Conservation (phyloP, 2,797 vertebrate genomes). For the Mastacembelus armatus region DNA sequence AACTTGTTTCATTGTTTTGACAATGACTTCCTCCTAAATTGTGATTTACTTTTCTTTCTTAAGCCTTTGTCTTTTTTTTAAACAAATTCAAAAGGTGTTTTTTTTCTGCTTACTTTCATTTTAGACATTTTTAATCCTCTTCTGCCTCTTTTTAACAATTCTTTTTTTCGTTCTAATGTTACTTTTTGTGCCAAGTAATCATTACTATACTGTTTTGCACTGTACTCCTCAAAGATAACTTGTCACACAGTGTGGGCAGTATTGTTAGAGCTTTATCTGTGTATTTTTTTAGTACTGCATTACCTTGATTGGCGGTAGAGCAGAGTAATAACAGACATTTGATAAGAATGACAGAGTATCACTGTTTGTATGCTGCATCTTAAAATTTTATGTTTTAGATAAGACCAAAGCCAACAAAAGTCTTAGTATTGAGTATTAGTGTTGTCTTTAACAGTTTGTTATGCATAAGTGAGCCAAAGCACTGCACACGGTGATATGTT, state of each 20-base stretch:
- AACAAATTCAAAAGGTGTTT: not conserved
- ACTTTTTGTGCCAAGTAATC: not conserved
- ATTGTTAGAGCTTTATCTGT: not conserved
- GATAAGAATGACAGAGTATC: not conserved
- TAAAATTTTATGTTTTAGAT: not conserved
- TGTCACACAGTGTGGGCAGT: constrained; percentile 1
- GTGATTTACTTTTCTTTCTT: constrained; percentile 29
- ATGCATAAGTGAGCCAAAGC: no score
- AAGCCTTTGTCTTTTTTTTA: not conserved
- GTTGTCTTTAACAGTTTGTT: no score
- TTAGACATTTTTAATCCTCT: not conserved
- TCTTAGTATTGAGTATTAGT: no score
- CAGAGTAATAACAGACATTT: not conserved
- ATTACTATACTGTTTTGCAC: not conserved
- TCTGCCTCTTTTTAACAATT: not conserved
- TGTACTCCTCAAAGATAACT: not conserved
- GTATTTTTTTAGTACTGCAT: not conserved
- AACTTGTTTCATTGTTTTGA: constrained; percentile 46
- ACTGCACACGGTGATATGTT: no score
- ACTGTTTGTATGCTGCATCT: not conserved
- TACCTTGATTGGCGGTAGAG: constrained; percentile 1
- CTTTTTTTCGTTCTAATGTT: not conserved
- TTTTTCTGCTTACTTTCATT: not conserved
- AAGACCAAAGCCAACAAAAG: not conserved
- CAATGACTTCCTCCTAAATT: constrained; percentile 12